A percentile compares a stretch with the other conserved stretches of the same genome.
These are phyloP conservation scores for Argya squamiceps DNA, from an alignment of 2,797 vertebrate species.

Conservation along the genomic window DNA sequence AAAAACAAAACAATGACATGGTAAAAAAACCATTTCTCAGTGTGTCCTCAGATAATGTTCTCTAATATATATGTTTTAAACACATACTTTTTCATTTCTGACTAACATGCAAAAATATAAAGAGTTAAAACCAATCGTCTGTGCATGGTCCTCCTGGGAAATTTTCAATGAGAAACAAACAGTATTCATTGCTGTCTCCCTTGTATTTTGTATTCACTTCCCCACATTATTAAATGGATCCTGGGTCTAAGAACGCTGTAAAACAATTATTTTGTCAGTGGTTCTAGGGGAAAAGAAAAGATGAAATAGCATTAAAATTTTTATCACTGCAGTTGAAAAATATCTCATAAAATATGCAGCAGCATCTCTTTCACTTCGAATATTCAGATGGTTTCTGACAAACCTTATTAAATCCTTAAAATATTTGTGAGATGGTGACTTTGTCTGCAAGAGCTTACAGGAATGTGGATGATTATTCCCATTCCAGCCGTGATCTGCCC, in stretches of 20 bases:
- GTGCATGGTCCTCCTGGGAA: background rate
- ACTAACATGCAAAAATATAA: background rate
- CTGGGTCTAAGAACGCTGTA: background rate
- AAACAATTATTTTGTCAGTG: slow-evolving; percentile 17
- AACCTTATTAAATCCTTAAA: slow-evolving; percentile 43
- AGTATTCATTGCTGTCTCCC: background rate
- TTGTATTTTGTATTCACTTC: background rate
- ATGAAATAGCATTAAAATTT: slow-evolving; percentile 18
- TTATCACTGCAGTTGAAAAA: background rate
- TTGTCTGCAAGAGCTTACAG: background rate
- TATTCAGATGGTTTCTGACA: slow-evolving; percentile 30
- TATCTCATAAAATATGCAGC: slow-evolving; percentile 39
- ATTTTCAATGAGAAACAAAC: background rate
- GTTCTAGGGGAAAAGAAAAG: background rate
- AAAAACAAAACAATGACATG: background rate
- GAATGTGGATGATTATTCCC: background rate
- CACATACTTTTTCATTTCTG: background rate
- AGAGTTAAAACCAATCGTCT: background rate
- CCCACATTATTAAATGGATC: slow-evolving; percentile 1
- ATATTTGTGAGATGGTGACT: background rate
- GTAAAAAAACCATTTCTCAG: background rate
- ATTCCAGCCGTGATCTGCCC: background rate
- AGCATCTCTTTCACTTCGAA: slow-evolving; percentile 8
- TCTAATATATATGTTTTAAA: background rate
- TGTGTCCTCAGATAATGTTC: background rate